These are phyloP conservation scores for Entomyzon cyanotis DNA, from an alignment of 2,113 vertebrate genomes.

Conservation along the genomic window DNA sequence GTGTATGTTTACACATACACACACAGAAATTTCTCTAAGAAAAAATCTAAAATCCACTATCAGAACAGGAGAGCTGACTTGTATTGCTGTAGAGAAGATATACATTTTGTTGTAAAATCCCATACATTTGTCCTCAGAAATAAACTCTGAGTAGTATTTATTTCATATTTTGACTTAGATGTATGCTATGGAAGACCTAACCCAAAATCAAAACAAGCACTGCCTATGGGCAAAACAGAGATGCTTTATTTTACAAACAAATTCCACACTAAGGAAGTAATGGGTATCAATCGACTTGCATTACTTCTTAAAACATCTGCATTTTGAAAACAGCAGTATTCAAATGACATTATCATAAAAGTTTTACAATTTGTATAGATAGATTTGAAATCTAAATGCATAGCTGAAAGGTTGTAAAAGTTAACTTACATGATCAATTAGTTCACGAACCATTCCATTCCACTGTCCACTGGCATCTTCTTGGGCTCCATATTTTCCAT, in stretches of 20 bases:
- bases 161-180: not conserved
- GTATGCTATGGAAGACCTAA: not conserved
- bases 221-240: not conserved
- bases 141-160: not conserved
- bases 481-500: constrained; percentile 94
- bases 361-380: not conserved
- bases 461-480: constrained; percentile 94
- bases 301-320: not conserved
- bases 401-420: not conserved
- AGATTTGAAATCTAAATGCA: not conserved
- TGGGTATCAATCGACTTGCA: not conserved
- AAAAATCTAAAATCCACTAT: not conserved
- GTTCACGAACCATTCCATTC: constrained; percentile 96
- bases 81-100: not conserved
- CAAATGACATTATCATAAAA: not conserved
- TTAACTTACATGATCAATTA: constrained; percentile 95
- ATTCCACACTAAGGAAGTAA: not conserved
- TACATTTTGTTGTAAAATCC: not conserved
- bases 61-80: not conserved
- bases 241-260: not conserved
- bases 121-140: not conserved
- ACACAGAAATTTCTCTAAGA: not conserved
- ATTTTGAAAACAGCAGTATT: not conserved
- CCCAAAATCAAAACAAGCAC: not conserved
- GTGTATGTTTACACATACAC: not conserved